Evolutionary conservation across 2,888 invertebrate genomes (phyloP), one percentile per base, ranked within the genome.

Genomic region (Metalampra italica): DNA sequence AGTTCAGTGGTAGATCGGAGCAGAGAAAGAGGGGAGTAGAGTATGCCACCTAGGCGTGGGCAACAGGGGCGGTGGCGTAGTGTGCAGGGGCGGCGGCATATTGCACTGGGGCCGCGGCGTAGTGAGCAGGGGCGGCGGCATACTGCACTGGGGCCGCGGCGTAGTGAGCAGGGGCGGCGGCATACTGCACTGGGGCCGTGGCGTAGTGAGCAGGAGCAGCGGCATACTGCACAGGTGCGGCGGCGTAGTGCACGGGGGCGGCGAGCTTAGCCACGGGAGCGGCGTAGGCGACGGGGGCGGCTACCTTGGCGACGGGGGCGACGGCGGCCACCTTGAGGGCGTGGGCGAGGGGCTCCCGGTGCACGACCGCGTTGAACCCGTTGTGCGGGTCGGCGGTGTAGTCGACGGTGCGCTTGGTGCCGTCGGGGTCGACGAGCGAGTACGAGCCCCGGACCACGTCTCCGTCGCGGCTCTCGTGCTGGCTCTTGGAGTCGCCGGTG

Each of bases 361-460:
- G 86, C 3, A 91, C 91, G 41, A 91, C 90, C 15, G 91, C 91
- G 75, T 91, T 91, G 80, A 91, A 91, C 15, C 91, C 72, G 74
- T 90, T 79, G 82, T 87, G 73, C 32, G 70, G 71, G 59, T 86
- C 85, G 41, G 87, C 85, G 55, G 81, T 82, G 77, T 87, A 87
- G 43, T 91, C 91, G 1, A 91, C 91, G 48, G 84, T 90, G 59
- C 91, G 88, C 68, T 82, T 86, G 67, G 86, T 89, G 63, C 91
- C 91, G 54, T 91, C 91, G 46, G 91, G 83, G 64, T 91, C 91
- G 15, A 84, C 82, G 7, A 91, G 80, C 57, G 90, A 90, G 81
- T 91, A 91, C 47, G 89, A 88, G 51, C 91, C 91, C 39, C 80
- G 75, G n/a, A 88, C 87, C 42, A 83, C 81, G 43, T 88, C 87